phyloP scores from a whole-genome alignment of 2,113 vertebrate genomes.

The Mustela nigripes region DNA sequence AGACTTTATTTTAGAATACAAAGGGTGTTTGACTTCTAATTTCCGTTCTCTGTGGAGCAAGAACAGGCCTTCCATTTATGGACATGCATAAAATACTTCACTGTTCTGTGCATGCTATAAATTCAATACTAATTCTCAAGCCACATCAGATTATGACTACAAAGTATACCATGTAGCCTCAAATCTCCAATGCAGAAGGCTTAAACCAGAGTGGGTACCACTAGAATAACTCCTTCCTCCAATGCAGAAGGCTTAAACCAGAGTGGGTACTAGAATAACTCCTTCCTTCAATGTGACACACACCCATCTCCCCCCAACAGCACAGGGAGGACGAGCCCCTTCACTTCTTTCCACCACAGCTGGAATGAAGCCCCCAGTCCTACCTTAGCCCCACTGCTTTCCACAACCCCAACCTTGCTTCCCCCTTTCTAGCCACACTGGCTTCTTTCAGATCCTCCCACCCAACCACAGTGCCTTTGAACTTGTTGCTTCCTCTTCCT shows the following conservation, averaged over 20 bases:
- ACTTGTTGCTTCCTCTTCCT: background rate
- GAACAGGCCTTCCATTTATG: background rate
- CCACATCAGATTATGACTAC: background rate
- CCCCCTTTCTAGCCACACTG: background rate
- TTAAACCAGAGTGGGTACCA: background rate
- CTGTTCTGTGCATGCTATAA: background rate
- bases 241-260: background rate
- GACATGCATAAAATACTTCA: background rate
- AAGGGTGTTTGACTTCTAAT: background rate
- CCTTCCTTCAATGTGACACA: background rate
- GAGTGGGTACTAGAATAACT: background rate
- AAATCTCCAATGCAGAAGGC: background rate
- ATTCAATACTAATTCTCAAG: background rate
- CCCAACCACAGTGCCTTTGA: background rate
- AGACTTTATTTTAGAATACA: background rate
- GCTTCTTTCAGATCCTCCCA: background rate
- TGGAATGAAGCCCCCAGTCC: rapidly evolving
- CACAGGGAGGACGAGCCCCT: background rate
- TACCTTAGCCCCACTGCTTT: background rate
- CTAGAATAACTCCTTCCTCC: background rate
- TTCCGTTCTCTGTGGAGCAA: background rate
- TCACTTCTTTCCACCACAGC: rapidly evolving
- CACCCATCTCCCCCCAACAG: background rate
- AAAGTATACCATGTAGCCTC: background rate
- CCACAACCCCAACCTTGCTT: background rate